Evolutionary conservation across 1,140 invertebrate species (phyloP), one percentile per base, ranked within the genome.

Genomic region (Diprion similis): DNA sequence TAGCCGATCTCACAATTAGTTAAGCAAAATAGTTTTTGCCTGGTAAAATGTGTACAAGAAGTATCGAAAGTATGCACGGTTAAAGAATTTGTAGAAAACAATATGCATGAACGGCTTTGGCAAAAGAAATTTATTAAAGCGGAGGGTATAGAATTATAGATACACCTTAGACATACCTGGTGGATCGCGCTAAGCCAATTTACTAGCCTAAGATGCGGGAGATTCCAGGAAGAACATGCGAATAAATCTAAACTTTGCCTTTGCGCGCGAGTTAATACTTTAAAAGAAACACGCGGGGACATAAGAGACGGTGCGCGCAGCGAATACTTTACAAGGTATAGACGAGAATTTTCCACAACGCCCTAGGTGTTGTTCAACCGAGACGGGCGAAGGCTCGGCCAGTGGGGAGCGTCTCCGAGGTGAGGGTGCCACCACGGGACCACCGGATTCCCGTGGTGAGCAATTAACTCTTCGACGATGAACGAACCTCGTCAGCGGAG

Each of bases 351-450:
- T 59, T 59, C n/a, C 11, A 59, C 51, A 59, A 59, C 51, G 11
- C 51, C 11, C 51, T 59, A 59, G 51, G 51, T 59, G 51, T 59
- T 59, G 9, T 59, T 59, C 51, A 59, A 59, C 51, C n/a, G 51
- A 8, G 51, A 59, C 3, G 6, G n/a, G 51, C 51, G 11, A 9
- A 59, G 51, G 11, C 51, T 17, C 11, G 11, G 51, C 6, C 11
- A 17, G 11, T 13, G 51, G 51, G 51, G n/a, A 17, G 51, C n/a
- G n/a, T 15, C 51, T 59, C 51, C 51, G 51, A 59, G 51, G 51
- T 59, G 51, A 59, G 51, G 51, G 51, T 59, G 51, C 51, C 51
- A 59, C 51, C 51, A 17, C 51, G 51, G 51, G 51, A 59, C 51
- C 51, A 59, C 51, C 51, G 51, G 51, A 59, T 59, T 59, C 9